Conservation (phyloP, 2,113 vertebrate genomes). For the Romanogobio albipinnatus region DNA sequence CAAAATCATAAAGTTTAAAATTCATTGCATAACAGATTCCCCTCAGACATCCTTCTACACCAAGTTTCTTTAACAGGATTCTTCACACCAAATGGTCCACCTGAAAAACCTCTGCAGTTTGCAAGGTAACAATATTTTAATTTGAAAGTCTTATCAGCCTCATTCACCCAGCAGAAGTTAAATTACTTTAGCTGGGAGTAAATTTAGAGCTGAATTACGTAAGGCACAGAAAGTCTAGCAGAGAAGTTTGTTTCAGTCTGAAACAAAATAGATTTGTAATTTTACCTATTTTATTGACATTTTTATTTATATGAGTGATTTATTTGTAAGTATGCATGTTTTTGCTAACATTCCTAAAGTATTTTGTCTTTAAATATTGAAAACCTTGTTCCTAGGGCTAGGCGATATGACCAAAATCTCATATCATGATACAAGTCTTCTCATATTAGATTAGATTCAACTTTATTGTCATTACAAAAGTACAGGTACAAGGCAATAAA, state of each 20-base stretch:
- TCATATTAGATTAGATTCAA: no score
- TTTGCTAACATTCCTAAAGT: not conserved
- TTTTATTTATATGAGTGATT: not conserved
- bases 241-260: not conserved
- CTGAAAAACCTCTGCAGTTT: not conserved
- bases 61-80: not conserved
- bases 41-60: not conserved
- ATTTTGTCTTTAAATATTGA: conserved; percentile 18
- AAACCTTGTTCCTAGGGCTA: not conserved
- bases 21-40: not conserved
- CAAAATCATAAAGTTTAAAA: not conserved
- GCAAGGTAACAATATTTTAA: not conserved
- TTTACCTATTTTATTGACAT: not conserved
- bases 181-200: conserved; percentile 7
- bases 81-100: not conserved
- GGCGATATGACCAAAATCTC: no score
- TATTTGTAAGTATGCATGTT: not conserved
- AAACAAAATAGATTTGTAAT: not conserved
- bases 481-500: no score
- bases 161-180: not conserved
- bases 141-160: conserved; percentile 12
- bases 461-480: no score
- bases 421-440: no score
- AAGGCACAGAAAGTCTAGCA: not conserved
- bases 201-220: not conserved